Evolutionary conservation across 2,113 vertebrate genomes (phyloP), one percentile per base, ranked within the genome.

Genomic region (Cynopterus brachyotis): DNA sequence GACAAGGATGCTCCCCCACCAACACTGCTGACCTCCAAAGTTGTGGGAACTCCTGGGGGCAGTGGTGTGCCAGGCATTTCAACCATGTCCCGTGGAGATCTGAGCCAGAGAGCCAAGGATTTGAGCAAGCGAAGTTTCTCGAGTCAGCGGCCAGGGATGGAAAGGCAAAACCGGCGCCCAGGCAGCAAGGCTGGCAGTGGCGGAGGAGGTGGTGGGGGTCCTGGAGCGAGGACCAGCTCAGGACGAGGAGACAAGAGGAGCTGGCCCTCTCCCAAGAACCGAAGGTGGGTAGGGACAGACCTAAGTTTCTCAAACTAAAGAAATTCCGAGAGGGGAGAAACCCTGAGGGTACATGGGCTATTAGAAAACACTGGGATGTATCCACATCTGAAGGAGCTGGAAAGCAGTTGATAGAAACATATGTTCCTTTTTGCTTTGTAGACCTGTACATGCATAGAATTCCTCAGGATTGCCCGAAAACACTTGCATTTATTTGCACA

Each of bases 251-350:
- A 98, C 98, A 99, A 96, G 98, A 99, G 98, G 88, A 99, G 99
- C 97, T 99, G 99, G 99, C 99, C 99, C 37, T 99, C 99, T n/a
- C 99, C 99, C 0, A 99, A 99, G 97, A 99, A 99, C 94, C 99
- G 99, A 95, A 99, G 99, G 98, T 99, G 97, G 98, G 96, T 98
- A 32, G 5, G 1, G n/a, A 35, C 2, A 6, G 4, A 6, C 5
- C 5, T 11, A 6, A 59, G 57, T 9, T 30, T 70, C 3, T 5
- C 32, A 4, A 40, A 11, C 19, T n/a, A 19, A 11, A 24, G 22
- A 60, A 24, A 2, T 32, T 16, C 15, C 3, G 10, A 8, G 42
- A 10, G 7, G 59, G 45, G 40, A 6, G 35, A 6, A 20, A 1
- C 3, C 32, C 24, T 37, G 11, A 9, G 28, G 53, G 35, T 9